phyloP scores from a whole-genome alignment of 2,888 invertebrate genomes.

The Clivina fossor region DNA sequence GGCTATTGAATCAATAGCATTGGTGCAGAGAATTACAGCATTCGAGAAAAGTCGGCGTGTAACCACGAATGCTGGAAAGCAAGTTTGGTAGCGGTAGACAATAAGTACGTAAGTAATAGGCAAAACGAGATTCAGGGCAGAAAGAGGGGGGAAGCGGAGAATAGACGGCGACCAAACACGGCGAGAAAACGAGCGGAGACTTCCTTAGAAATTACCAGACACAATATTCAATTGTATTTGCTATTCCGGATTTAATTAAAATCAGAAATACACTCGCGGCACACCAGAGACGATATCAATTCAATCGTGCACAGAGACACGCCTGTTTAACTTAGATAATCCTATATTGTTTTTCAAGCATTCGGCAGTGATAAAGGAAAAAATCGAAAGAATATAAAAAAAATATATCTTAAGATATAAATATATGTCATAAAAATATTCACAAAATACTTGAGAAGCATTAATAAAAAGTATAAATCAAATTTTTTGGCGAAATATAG shows the following conservation, averaged over 20 bases:
- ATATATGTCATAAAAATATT: no score
- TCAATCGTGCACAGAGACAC: slow-evolving; percentile 28
- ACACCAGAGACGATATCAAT: no score
- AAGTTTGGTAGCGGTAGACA: neutral
- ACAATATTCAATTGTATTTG: slow-evolving; percentile 35
- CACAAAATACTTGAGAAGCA: no score
- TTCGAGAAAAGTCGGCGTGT: neutral
- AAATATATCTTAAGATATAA: no score
- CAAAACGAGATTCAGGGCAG: neutral
- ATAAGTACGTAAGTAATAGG: neutral
- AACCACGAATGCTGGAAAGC: slow-evolving; percentile 5
- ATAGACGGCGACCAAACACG: slow-evolving; percentile 13
- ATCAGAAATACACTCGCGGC: slow-evolving; percentile 34
- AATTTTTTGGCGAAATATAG: no score
- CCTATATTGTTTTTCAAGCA: slow-evolving; percentile 29
- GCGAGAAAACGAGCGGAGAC: slow-evolving; percentile 28
- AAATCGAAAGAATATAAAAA: no score
- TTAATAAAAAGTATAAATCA: no score
- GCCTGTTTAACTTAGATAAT: slow-evolving; percentile 33
- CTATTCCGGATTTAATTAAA: slow-evolving; percentile 34
- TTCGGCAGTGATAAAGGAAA: no score
- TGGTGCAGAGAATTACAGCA: slow-evolving; percentile 8
- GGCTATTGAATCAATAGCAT: slow-evolving; percentile 25
- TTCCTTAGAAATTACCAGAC: slow-evolving; percentile 34
- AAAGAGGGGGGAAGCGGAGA: slow-evolving; percentile 4